Evolutionary conservation across 2,113 vertebrate genomes (phyloP).

Genomic region (Elachura formosa): DNA sequence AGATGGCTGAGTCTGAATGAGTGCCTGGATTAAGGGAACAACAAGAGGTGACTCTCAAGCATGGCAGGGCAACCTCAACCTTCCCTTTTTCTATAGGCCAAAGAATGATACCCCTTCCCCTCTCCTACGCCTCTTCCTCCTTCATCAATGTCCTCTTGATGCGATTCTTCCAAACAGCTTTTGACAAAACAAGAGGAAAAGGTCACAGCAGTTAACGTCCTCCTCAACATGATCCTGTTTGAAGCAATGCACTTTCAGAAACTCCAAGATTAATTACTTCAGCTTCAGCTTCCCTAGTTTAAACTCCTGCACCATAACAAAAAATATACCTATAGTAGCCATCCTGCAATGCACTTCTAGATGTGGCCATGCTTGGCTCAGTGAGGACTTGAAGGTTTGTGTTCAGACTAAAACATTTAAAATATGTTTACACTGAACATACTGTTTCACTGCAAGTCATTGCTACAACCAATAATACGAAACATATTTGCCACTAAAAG

Average conservation of each 20-base stretch:
- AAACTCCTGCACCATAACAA: not conserved
- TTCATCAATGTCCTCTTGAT: conserved; percentile 19
- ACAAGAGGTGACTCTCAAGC: not conserved
- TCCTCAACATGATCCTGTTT: conserved; percentile 9
- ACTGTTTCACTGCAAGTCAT: not conserved
- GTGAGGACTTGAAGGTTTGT: not conserved
- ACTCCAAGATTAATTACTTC: conserved; percentile 34
- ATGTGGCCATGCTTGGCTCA: not conserved
- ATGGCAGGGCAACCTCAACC: not conserved
- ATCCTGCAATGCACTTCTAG: not conserved
- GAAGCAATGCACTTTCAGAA: conserved; percentile 19
- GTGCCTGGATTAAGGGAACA: not conserved
- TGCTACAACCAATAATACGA: not conserved
- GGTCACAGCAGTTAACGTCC: conserved; percentile 48
- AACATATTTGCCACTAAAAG: not conserved
- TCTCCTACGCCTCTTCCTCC: not conserved
- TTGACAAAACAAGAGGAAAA: conserved; percentile 42
- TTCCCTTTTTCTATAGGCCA: not conserved
- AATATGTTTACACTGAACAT: not conserved
- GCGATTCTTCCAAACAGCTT: conserved; percentile 27
- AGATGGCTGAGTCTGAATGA: not conserved
- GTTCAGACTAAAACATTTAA: not conserved
- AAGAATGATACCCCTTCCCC: not conserved
- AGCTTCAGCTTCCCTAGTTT: not conserved
- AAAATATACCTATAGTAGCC: not conserved